Evolutionary conservation across 2,888 invertebrate genomes (phyloP).

Genomic region (Mythimna impura): DNA sequence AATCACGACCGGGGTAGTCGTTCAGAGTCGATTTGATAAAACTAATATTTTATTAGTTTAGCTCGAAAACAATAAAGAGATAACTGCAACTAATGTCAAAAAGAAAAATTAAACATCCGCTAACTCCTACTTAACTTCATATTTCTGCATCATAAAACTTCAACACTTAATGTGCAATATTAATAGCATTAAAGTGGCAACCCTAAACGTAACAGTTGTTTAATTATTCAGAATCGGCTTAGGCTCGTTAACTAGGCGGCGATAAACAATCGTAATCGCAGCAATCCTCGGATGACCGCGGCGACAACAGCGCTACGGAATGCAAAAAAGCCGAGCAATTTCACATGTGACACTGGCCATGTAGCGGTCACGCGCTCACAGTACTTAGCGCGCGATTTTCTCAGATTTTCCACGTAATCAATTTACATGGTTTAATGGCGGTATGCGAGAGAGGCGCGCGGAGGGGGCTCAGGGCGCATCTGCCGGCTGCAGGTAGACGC

Average conservation of each 20-base stretch:
- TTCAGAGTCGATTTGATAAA: not conserved
- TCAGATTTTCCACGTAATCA: constrained; percentile 88
- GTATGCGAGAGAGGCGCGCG: constrained; percentile 71
- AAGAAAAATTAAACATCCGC: constrained; percentile 14
- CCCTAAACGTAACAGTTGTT: constrained; percentile 62
- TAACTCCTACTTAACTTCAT: constrained; percentile 3
- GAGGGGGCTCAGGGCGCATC: constrained; percentile 71
- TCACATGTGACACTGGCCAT: constrained; percentile 75
- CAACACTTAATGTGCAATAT: constrained; percentile 20
- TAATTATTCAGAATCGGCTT: constrained; percentile 65
- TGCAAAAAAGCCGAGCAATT: constrained; percentile 80
- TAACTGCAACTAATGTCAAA: not conserved
- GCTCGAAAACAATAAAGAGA: not conserved
- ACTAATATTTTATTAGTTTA: too few relatives aligned
- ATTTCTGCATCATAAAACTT: constrained; percentile 9
- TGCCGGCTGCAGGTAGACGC: constrained; percentile 84
- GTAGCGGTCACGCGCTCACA: constrained; percentile 74
- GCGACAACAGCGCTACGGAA: constrained; percentile 75
- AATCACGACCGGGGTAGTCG: not conserved
- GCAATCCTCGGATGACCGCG: constrained; percentile 74
- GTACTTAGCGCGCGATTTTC: constrained; percentile 85
- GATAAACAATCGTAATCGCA: constrained; percentile 79
- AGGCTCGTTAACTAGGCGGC: constrained; percentile 69
- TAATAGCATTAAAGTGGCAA: constrained; percentile 34
- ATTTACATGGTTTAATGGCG: constrained; percentile 83